Conservation (phyloP, 2,888 invertebrate genomes). For the Myopa tessellatipennis region DNA sequence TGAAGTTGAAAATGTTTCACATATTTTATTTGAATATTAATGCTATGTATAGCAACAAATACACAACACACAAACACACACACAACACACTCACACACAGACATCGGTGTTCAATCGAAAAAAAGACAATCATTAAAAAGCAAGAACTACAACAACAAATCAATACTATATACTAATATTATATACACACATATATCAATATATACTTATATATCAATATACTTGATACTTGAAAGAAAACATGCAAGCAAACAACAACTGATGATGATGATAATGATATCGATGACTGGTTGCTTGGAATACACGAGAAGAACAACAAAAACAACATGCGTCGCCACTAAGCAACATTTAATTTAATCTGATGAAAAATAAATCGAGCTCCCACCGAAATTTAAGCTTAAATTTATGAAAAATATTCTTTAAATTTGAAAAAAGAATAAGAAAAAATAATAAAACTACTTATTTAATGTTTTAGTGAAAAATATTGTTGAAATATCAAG, state of each 20-base stretch:
- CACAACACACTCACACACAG: too few relatives aligned
- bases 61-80: too few relatives aligned
- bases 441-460: slow-evolving; percentile 8
- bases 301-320: background rate
- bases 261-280: background rate
- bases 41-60: too few relatives aligned
- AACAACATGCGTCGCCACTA: slow-evolving; percentile 2
- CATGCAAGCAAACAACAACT: slow-evolving; percentile 16
- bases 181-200: too few relatives aligned
- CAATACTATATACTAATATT: too few relatives aligned
- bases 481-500: background rate
- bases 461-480: slow-evolving; percentile 27
- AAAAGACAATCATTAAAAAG: slow-evolving; percentile 17
- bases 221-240: too few relatives aligned
- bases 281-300: slow-evolving; percentile 2
- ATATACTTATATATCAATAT: too few relatives aligned
- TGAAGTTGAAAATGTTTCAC: too few relatives aligned
- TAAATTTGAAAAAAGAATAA: too few relatives aligned
- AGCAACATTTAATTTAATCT: background rate
- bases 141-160: slow-evolving; percentile 12
- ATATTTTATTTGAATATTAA: too few relatives aligned
- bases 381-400: slow-evolving; percentile 33
- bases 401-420: background rate
- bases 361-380: background rate
- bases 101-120: too few relatives aligned